Base-by-base conservation (phyloP, 2,888 invertebrate species). In the Drosophila dives region DNA sequence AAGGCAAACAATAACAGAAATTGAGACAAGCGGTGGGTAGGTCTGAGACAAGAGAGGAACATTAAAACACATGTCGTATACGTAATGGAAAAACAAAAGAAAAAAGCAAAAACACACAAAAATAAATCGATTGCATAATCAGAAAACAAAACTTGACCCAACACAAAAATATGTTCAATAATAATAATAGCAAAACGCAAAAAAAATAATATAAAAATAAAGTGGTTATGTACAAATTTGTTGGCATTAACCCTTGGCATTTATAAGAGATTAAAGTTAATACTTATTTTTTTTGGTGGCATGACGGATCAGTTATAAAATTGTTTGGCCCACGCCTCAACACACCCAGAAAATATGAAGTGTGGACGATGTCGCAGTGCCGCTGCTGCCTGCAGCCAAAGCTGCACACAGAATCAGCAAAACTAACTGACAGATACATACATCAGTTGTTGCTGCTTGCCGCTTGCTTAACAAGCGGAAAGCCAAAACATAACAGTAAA, bases 401-500 rank as follows among this genome's bases (percentile, higher is more conserved):
- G 33, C 42, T 70, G 77, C 72, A 69, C 72, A 63, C 69, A 84
- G 75, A 83, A 77, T 70, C 64, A 64, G 63, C 65, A 81, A 84
- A 75, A 78, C 78, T 76, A 83, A 81, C 84, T 81, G 81, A 69
- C 73, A 79, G 82, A 85, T 79, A 84, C 82, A 84, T 64, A 75
- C 72, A 80, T 71, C 71, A 78, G 61, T 51, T 49, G 67, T 48
- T 67, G 69, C 48, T 64, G 77, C 48, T 58, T 64, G 73, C 29
- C 29, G 29, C 82, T 80, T 82, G 84, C 75, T 76, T 81, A 87
- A 81, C 87, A 81, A 83, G 87, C 83, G 87, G 81, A 81, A 83
- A 81, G 83, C 74, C 75, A 87, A 81, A 84, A 87, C 87, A 84
- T 83, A 83, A 83, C 87, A 81, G 83, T 83, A 83, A 83, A 86